These are phyloP conservation scores for Paraplagusia blochii DNA, from an alignment of 2,113 vertebrate genomes.

Conservation along the genomic window DNA sequence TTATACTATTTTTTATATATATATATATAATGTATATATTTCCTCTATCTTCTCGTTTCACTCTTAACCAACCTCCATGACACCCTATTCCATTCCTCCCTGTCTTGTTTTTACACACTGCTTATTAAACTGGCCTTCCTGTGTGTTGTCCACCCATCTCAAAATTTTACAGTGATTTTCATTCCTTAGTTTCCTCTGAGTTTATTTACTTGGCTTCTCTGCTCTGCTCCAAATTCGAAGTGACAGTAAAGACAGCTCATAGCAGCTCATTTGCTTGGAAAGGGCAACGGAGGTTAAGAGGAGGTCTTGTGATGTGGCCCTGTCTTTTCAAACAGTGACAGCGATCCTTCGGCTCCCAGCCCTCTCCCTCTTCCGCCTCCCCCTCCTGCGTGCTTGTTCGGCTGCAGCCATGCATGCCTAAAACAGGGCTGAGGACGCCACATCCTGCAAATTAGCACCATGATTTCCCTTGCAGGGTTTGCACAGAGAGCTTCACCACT, in stretches of 20 bases:
- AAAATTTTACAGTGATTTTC: too few species aligned
- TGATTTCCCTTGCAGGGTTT: slow-evolving; percentile 76
- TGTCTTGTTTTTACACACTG: too few species aligned
- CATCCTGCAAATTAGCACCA: slow-evolving; percentile 75
- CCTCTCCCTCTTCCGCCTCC: slow-evolving; percentile 4
- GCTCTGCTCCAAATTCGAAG: slow-evolving; percentile 26
- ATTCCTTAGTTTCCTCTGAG: too few species aligned
- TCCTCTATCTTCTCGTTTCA: too few species aligned
- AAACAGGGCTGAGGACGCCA: slow-evolving; percentile 51
- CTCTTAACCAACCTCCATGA: too few species aligned
- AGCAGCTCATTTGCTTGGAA: slow-evolving; percentile 68
- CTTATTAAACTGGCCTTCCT: too few species aligned
- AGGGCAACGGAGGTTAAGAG: slow-evolving; percentile 51
- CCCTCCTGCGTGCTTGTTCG: slow-evolving; percentile 41
- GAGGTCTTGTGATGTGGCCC: slow-evolving; percentile 52
- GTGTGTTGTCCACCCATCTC: too few species aligned
- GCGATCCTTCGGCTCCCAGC: slow-evolving; percentile 16
- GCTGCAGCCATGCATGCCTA: slow-evolving; percentile 68
- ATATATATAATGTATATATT: too few species aligned
- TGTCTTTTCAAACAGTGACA: slow-evolving; percentile 56
- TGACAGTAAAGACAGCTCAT: slow-evolving; percentile 33
- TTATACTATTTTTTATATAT: too few species aligned
- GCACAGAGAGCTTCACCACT: slow-evolving; percentile 59
- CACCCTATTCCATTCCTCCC: too few species aligned
- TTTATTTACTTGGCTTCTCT: too few species aligned